These are phyloP conservation scores for Margaritifera margaritifera DNA, from an alignment of 2,888 invertebrate genomes.

Conservation along the genomic window DNA sequence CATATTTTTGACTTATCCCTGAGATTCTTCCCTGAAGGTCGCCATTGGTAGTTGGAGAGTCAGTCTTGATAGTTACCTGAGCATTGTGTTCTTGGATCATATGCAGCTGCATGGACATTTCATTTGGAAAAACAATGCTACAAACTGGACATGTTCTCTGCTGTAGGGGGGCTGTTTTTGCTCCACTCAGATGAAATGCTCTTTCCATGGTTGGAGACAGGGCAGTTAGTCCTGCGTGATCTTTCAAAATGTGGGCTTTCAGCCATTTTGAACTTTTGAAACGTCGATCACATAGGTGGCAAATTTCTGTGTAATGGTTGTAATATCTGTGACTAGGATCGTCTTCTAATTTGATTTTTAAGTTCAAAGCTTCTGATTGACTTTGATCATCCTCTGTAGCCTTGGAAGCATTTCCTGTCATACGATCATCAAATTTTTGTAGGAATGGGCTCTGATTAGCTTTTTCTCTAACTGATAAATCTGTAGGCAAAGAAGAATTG, in stretches of 20 bases:
- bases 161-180: conserved; percentile 31
- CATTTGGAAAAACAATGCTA: conserved; percentile 71
- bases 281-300: conserved; percentile 57
- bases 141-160: conserved; percentile 70
- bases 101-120: conserved; percentile 73
- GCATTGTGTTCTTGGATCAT: conserved; percentile 73
- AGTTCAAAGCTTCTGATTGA: conserved; percentile 34
- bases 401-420: conserved; percentile 3
- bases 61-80: conserved; percentile 62
- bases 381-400: conserved; percentile 14
- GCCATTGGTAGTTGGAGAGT: conserved; percentile 28
- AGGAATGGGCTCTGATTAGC: conserved; percentile 43
- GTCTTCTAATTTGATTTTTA: conserved; percentile 46
- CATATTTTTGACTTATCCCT: conserved; percentile 42
- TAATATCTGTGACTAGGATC: conserved; percentile 33
- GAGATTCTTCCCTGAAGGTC: conserved; percentile 31
- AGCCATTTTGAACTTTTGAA: conserved; percentile 62
- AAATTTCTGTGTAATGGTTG: conserved; percentile 52
- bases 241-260: conserved; percentile 60
- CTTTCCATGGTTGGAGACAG: conserved; percentile 42
- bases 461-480: conserved; percentile 42
- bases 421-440: conserved; percentile 21
- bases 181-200: conserved; percentile 42
- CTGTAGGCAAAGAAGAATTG: conserved; percentile 59
- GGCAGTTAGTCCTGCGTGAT: conserved; percentile 50